Conservation (phyloP, 2,113 vertebrate genomes). For the Halcyon malimbica region DNA sequence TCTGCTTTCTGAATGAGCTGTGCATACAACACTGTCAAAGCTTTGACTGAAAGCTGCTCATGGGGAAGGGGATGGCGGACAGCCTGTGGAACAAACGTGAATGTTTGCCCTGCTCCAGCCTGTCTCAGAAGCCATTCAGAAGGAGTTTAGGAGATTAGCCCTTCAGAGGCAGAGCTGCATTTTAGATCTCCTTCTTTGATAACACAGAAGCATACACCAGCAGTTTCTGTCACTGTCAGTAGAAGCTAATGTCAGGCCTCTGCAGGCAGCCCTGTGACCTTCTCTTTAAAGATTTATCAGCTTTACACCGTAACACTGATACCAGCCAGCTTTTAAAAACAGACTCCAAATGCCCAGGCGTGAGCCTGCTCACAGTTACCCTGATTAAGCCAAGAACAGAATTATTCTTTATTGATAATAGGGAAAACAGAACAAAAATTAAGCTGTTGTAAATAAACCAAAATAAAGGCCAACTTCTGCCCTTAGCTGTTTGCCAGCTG, state of each 20-base stretch:
- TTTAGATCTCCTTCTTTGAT: background rate
- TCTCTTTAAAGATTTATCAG: constrained; percentile 23
- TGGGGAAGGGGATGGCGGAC: background rate
- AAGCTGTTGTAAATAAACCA: background rate
- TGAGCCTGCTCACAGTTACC: background rate
- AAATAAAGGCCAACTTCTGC: background rate
- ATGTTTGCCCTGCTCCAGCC: background rate
- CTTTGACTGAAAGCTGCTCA: background rate
- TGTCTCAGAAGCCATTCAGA: background rate
- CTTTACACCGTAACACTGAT: background rate
- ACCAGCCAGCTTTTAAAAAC: background rate
- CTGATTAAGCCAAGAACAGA: background rate
- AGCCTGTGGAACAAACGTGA: background rate
- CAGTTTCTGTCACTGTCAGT: background rate
- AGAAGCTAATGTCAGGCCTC: background rate
- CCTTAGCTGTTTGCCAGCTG: background rate
- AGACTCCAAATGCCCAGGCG: background rate
- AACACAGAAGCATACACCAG: background rate
- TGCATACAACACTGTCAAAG: background rate
- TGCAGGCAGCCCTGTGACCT: background rate
- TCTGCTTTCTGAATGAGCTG: background rate
- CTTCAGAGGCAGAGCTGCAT: background rate
- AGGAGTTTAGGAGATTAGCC: background rate
- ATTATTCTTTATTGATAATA: background rate
- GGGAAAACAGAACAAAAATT: background rate